phyloP scores from a whole-genome alignment of 2,797 vertebrate species.

The Xerus rutilus region DNA sequence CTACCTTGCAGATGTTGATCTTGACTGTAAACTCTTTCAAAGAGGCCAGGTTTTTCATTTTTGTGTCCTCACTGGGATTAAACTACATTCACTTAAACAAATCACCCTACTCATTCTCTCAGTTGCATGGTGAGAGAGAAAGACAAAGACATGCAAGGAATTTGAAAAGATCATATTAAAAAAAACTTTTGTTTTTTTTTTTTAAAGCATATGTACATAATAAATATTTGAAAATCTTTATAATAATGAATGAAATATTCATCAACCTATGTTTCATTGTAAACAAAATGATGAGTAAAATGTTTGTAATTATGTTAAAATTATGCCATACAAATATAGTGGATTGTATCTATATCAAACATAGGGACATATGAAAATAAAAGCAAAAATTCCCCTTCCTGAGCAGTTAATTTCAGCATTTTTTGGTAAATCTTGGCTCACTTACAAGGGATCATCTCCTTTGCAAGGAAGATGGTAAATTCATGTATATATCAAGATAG shows the following conservation, averaged over 20 bases:
- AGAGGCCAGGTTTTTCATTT: background rate
- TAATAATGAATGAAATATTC: background rate
- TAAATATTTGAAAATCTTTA: constrained; percentile 27
- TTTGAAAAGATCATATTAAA: background rate
- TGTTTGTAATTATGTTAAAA: constrained; percentile 49
- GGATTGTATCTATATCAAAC: constrained; percentile 22
- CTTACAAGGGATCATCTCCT: constrained; percentile 49
- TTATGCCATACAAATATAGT: constrained; percentile 11
- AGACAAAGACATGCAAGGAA: background rate
- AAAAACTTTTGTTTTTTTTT: background rate
- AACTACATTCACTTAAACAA: background rate
- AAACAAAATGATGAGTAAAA: constrained; percentile 47
- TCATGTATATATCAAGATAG: constrained; percentile 41
- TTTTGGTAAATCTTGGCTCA: constrained; percentile 40
- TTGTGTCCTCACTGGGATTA: background rate
- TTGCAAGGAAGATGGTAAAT: background rate
- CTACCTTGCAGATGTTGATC: background rate
- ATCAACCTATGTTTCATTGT: background rate
- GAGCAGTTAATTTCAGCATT: constrained; percentile 59
- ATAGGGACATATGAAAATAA: constrained; percentile 51
- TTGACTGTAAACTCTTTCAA: background rate
- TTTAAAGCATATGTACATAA: background rate
- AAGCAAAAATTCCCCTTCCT: constrained; percentile 45
- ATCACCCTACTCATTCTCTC: background rate
- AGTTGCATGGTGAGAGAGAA: background rate